phyloP scores from a whole-genome alignment of 23 tunicate genomes.

The Aplidium turbinatum region DNA sequence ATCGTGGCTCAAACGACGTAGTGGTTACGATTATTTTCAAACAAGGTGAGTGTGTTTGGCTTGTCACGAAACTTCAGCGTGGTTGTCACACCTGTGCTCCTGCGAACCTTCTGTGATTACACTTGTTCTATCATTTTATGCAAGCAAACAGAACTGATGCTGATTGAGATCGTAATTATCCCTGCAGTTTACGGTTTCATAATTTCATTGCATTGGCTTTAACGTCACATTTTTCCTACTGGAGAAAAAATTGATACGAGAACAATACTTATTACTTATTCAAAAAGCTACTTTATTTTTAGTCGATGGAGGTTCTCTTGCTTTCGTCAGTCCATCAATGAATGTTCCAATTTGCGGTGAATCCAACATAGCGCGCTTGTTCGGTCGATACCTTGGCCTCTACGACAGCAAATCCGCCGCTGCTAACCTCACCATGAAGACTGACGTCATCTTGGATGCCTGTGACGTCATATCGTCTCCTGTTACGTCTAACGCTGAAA shows the following conservation, averaged over 20 bases:
- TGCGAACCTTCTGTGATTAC: too few relatives aligned
- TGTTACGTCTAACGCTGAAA: not conserved
- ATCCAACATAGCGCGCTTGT: constrained; percentile 36
- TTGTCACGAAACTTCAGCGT: too few relatives aligned
- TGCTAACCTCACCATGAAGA: not conserved
- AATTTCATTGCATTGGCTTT: too few relatives aligned
- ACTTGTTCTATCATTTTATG: too few relatives aligned
- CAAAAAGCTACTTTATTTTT: not conserved
- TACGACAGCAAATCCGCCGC: constrained; percentile 17
- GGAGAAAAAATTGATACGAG: too few relatives aligned
- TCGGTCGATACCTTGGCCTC: constrained; percentile 26
- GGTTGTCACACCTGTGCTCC: too few relatives aligned
- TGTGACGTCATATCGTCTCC: constrained; percentile 24
- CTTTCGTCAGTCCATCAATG: constrained; percentile 11
- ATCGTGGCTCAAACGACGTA: constrained; percentile 6
- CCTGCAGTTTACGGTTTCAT: too few relatives aligned
- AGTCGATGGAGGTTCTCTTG: constrained; percentile 23
- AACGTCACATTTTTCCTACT: too few relatives aligned
- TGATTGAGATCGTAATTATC: too few relatives aligned
- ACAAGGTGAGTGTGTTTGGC: constrained; percentile 18
- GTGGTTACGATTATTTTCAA: constrained; percentile 12
- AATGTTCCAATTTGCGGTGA: constrained; percentile 25
- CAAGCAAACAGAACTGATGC: too few relatives aligned
- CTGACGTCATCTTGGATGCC: constrained; percentile 30
- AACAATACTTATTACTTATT: not conserved